phyloP scores from a whole-genome alignment of 1,140 invertebrate genomes.

The Atta texana region DNA sequence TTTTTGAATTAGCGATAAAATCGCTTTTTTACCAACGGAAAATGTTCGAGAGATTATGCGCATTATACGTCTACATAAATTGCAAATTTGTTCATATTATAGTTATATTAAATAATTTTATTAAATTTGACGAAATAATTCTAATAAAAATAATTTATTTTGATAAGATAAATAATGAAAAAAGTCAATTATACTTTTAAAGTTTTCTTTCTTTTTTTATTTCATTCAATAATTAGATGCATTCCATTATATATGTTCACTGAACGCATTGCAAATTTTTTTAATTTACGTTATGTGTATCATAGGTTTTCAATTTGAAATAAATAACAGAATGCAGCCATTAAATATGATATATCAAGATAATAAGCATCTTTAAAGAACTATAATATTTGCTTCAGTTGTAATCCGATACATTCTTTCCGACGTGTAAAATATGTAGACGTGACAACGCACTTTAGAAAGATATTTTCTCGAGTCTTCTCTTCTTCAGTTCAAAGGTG shows the following conservation, averaged over 20 bases:
- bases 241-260: too few species aligned
- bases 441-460: slow-evolving; percentile 55
- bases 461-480: slow-evolving; percentile 40
- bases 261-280: too few species aligned
- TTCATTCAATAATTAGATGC: too few species aligned
- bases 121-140: not conserved
- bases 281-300: too few species aligned
- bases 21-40: not conserved
- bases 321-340: too few species aligned
- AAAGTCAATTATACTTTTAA: not conserved
- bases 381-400: not conserved
- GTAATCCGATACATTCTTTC: slow-evolving; percentile 26
- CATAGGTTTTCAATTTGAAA: too few species aligned
- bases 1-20: not conserved
- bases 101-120: slow-evolving; percentile 2
- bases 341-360: not conserved
- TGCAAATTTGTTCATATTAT: not conserved
- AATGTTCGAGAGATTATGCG: not conserved
- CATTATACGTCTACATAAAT: not conserved
- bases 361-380: slow-evolving; percentile 14
- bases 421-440: slow-evolving; percentile 42
- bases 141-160: not conserved
- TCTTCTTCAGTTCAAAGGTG: slow-evolving; percentile 49
- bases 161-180: not conserved
- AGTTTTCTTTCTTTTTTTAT: not conserved